Evolutionary conservation across 1,140 invertebrate genomes (phyloP).

Genomic region (Drosophila busckii): DNA sequence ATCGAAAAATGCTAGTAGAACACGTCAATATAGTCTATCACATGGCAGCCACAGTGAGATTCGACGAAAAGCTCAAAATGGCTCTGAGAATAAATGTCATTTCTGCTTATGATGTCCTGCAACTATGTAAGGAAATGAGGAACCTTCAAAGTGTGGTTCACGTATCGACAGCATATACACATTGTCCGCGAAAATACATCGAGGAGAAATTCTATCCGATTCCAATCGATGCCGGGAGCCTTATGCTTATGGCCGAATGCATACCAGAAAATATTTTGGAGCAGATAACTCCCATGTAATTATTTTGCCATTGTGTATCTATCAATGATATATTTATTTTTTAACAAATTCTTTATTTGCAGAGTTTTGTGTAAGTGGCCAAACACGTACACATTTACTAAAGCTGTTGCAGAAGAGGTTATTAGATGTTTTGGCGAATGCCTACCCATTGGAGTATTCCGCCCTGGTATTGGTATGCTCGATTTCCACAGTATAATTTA

Average conservation of each 20-base stretch:
- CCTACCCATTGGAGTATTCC: conserved; percentile 82
- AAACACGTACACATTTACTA: conserved; percentile 86
- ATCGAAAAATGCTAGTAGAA: conserved; percentile 81
- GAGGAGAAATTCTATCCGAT: conserved; percentile 79
- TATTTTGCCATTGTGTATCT: too few species aligned
- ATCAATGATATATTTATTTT: too few species aligned
- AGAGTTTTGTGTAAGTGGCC: conserved; percentile 83
- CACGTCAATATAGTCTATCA: conserved; percentile 81
- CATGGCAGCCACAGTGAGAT: conserved; percentile 84
- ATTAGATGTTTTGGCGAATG: conserved; percentile 80
- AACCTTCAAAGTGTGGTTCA: conserved; percentile 81
- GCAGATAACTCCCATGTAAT: conserved; percentile 84
- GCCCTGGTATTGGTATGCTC: conserved; percentile 81
- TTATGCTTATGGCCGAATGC: conserved; percentile 80
- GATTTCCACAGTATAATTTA: too few species aligned
- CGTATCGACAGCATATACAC: conserved; percentile 81
- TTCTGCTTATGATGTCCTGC: conserved; percentile 82
- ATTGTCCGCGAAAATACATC: conserved; percentile 78
- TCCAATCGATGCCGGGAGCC: conserved; percentile 81
- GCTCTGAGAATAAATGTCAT: conserved; percentile 84
- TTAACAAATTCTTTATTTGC: too few species aligned
- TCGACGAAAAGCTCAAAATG: conserved; percentile 83
- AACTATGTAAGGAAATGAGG: conserved; percentile 84
- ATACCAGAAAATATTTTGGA: conserved; percentile 82
- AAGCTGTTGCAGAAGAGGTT: conserved; percentile 83